Base-by-base conservation (phyloP, 1,140 invertebrate genomes). In the Cephus cinctus region DNA sequence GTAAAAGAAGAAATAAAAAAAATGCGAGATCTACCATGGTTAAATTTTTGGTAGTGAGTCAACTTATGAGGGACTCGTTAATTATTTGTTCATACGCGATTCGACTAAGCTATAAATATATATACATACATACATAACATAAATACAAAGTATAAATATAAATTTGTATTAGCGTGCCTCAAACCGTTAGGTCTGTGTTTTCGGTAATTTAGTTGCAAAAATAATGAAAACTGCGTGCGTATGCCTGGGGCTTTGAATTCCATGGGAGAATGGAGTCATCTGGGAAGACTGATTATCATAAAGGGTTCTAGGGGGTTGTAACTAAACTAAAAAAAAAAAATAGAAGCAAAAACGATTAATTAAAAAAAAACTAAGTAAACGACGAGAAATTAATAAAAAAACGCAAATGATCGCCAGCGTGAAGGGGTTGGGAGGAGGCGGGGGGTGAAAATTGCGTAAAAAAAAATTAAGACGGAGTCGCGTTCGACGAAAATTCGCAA, bases 181-280 rank as follows among this genome's bases (percentile, higher is more conserved):
- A 49, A 60, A 63, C 35, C 23, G 23, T 30, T n/a, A 27, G 27
- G 42, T 22, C 30, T 32, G 18, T 18, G 40, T 30, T 22, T 25
- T 9, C 25, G 20, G 38, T 39, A 42, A 42, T 47, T 47, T 38
- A 47, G 22, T 47, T 47, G 36, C 6, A 47, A 20, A 11, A 12
- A 19, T 36, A 38, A 25, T 38, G 30, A 40, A 36, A 53, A 43
- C 43, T 65, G 59, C 57, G 61, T 54, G 57, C 55, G 54, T 64
- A 65, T 64, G 66, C 59, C 59, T 43, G 65, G 58, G 66, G 63
- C 66, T 67, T 69, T 65, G 41, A 53, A 61, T 65, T 69, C 49
- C 54, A 57, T 52, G 43, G 51, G 59, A 63, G 27, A 47, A 54
- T 51, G 55, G 54, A 64, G 52, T 65, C 59, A 65, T 43, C 59